Conservation (phyloP, 2,113 vertebrate species). For the Octodon degus region DNA sequence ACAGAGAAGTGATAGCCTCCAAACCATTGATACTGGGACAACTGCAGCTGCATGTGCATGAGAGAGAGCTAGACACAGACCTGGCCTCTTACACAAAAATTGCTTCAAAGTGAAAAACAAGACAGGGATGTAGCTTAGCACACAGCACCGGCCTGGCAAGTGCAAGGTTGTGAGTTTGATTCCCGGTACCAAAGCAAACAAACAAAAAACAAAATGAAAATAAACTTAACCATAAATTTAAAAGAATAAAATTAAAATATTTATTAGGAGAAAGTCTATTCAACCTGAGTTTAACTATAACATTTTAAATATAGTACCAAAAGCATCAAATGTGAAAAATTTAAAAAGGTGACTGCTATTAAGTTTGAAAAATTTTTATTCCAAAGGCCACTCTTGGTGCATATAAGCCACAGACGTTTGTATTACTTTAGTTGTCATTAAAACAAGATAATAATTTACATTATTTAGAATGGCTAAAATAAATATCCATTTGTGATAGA, state of each 20-base stretch:
- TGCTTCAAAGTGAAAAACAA: background rate
- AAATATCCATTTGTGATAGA: background rate
- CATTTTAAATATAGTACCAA: background rate
- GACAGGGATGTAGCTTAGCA: too few species aligned
- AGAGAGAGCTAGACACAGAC: background rate
- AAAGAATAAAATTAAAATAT: background rate
- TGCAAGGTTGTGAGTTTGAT: too few species aligned
- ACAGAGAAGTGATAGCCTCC: background rate
- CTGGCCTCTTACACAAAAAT: background rate
- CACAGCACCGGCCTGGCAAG: too few species aligned
- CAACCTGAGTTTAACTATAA: background rate
- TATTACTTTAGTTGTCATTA: background rate
- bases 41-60: background rate
- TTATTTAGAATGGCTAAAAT: background rate
- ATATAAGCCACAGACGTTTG: background rate
- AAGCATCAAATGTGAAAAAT: background rate
- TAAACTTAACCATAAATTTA: background rate
- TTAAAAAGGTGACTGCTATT: background rate
- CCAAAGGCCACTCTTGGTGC: background rate
- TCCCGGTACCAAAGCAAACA: too few species aligned
- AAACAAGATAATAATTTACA: background rate
- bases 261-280: background rate
- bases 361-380: conserved; percentile 7
- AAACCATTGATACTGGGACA: background rate
- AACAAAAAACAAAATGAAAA: background rate